Base-by-base conservation (phyloP, 1,140 invertebrate species). In the Ceratina australensis region DNA sequence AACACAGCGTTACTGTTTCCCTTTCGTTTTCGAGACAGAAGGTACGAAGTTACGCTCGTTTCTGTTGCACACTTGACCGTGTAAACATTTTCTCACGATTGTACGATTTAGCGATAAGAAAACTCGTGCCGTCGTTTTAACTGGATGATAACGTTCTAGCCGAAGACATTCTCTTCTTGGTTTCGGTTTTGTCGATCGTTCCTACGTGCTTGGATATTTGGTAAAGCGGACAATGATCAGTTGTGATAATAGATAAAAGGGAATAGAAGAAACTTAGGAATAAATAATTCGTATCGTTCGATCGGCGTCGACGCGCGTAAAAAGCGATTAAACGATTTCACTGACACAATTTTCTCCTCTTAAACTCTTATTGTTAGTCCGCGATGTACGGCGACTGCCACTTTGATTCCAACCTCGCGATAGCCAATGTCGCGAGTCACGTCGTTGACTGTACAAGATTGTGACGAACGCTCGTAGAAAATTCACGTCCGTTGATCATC, bases 371-470 rank as follows among this genome's bases (percentile, higher is more conserved):
- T 80, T 78, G 72, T 73, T 69, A 20, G 67, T 52, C 67, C 2
- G 2, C 18, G 50, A n/a, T 54, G 15, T 54, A n/a, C 5, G 33
- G 42, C 74, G 78, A 64, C 68, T 61, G 72, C 28, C 42, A 68
- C 64, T 71, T 80, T 81, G 79, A 80, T 81, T 81, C 74, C 67
- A 79, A 52, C 61, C 75, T 81, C 74, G 84, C 81, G 88, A 89
- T 89, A 87, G 85, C 78, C 86, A 87, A 89, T 89, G 87, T 85
- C 87, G 87, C 87, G 84, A 90, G 88, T 90, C 89, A 90, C 80
- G 88, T 85, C 67, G 71, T 61, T 71, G 28, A 85, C 84, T 84
- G 83, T 83, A 59, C n/a, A 15, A 67, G 72, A 75, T 75, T 28
- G 13, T 7, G 15, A 75, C 16, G 8, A 15, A 12, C 50, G 22